Evolutionary conservation across 2,797 vertebrate genomes (phyloP).

Genomic region (Oceanodroma leucorhoa): DNA sequence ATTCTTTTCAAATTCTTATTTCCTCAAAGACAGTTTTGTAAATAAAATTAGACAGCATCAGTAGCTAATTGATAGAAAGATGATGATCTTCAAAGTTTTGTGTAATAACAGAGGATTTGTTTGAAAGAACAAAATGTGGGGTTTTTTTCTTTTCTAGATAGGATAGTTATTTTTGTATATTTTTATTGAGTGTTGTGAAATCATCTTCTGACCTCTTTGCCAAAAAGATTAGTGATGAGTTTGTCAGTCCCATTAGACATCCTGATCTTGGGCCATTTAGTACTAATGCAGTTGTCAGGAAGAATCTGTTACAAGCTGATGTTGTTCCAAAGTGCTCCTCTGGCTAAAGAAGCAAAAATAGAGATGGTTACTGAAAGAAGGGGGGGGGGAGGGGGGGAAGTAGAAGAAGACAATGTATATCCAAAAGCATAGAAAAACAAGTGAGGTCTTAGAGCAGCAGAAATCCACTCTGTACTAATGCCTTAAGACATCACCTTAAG

Average conservation of each 20-base stretch:
- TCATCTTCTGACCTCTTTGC: background rate
- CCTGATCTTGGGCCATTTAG: background rate
- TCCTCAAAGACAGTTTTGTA: background rate
- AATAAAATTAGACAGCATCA: background rate
- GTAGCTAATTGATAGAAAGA: background rate
- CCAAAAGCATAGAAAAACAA: background rate
- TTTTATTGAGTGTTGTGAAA: background rate
- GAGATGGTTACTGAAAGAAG: background rate
- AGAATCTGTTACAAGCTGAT: constrained; percentile 1
- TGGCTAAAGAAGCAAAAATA: background rate
- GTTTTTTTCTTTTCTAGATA: background rate
- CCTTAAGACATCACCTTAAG: background rate
- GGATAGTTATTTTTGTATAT: background rate
- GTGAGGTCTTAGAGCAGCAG: background rate
- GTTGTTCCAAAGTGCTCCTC: background rate
- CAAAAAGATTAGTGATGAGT: background rate
- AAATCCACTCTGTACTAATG: background rate
- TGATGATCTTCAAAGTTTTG: background rate
- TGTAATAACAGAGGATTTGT: background rate
- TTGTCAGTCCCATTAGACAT: background rate
- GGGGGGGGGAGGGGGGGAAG: background rate
- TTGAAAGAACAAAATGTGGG: background rate
- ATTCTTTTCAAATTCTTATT: background rate
- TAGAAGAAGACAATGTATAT: background rate
- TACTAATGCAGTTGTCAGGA: constrained; percentile 28